A percentile compares a stretch with the other conserved stretches of the same genome.
phyloP scores from a whole-genome alignment of 2,797 vertebrate genomes.

The Thalassophryne amazonica region DNA sequence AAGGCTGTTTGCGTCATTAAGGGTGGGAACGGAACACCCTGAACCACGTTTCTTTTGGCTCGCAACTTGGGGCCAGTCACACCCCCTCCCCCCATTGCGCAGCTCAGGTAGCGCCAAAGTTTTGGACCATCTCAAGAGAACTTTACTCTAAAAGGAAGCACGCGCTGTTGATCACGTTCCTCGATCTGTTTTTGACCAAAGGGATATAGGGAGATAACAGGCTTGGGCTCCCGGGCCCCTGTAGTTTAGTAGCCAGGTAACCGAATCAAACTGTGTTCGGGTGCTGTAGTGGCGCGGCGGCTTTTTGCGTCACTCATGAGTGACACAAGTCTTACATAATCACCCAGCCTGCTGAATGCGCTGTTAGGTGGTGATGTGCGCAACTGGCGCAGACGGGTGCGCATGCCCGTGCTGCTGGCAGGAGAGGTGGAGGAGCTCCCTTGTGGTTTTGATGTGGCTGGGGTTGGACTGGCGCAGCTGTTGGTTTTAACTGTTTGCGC shows the following conservation, averaged over 20 bases:
- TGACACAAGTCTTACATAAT: conserved; percentile 69
- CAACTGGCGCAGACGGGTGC: conserved; percentile 44
- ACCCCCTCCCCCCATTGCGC: conserved; percentile 13
- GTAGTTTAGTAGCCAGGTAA: conserved; percentile 41
- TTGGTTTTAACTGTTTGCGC: conserved; percentile 13
- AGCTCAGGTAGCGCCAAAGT: conserved; percentile 61
- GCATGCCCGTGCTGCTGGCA: conserved; percentile 1
- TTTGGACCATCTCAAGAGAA: conserved; percentile 23
- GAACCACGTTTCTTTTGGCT: conserved; percentile 64
- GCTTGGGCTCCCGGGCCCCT: too few species aligned
- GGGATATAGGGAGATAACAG: too few species aligned
- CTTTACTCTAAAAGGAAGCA: conserved; percentile 29
- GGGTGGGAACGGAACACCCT: conserved; percentile 63
- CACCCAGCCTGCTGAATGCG: conserved; percentile 33
- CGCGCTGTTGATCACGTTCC: conserved; percentile 15
- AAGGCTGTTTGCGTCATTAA: conserved; percentile 75
- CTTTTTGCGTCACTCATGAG: conserved; percentile 54
- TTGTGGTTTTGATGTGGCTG: conserved; percentile 40
- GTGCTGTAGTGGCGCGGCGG: conserved; percentile 45
- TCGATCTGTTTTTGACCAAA: too few species aligned
- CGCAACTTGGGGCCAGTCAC: conserved; percentile 42
- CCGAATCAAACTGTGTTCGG: conserved; percentile 9
- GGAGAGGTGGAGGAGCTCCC: conserved; percentile 47
- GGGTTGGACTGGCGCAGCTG: conserved; percentile 33
- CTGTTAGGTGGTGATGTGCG: conserved; percentile 15